These are phyloP conservation scores for Calliopum simillimum DNA, from an alignment of 2,888 invertebrate species.

Conservation along the genomic window DNA sequence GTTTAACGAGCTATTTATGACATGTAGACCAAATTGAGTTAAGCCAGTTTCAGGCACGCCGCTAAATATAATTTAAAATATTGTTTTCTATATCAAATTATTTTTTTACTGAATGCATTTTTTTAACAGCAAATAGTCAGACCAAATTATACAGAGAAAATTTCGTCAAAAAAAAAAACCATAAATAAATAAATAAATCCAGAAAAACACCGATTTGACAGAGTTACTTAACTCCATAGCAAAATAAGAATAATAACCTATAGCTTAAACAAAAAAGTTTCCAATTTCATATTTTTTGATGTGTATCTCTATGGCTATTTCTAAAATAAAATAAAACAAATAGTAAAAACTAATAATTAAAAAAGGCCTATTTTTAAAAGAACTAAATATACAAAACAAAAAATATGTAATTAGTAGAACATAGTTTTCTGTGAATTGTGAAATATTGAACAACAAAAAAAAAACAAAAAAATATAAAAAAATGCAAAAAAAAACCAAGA, in stretches of 20 bases:
- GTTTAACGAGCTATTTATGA: no score
- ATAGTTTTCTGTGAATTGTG: constrained; percentile 19
- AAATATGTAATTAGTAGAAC: not conserved
- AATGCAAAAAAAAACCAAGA: constrained; percentile 60
- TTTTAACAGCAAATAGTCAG: no score
- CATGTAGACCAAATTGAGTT: no score
- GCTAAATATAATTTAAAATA: no score
- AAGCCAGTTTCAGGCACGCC: no score
- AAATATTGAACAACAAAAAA: constrained; percentile 13
- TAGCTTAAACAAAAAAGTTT: constrained; percentile 15
- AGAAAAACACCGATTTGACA: no score
- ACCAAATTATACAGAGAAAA: no score
- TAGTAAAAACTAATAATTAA: not conserved
- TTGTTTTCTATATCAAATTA: no score
- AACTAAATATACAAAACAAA: constrained; percentile 9
- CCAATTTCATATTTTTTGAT: constrained; percentile 30
- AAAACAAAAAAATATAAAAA: constrained; percentile 28
- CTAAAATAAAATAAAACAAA: constrained; percentile 1
- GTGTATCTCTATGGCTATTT: constrained; percentile 34
- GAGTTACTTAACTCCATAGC: no score
- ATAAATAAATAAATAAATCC: no score
- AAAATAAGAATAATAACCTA: constrained; percentile 14
- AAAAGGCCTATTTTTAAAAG: not conserved
- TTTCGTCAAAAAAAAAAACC: not conserved
- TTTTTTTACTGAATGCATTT: no score